phyloP scores from a whole-genome alignment of 2,888 invertebrate species.

The Coenonympha glycerion region DNA sequence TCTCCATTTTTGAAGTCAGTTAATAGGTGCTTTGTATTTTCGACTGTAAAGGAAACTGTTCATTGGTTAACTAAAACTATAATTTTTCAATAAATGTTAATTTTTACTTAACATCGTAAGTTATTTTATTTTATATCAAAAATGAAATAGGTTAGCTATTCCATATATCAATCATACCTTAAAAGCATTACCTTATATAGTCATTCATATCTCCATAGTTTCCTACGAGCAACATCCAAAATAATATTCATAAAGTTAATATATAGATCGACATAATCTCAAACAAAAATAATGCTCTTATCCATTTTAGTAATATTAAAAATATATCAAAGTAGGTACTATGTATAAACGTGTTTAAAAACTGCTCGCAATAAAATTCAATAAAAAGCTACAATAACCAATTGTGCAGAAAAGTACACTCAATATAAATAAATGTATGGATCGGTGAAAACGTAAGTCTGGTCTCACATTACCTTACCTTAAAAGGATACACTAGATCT shows the following conservation, averaged over 20 bases:
- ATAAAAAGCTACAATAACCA: constrained; percentile 15
- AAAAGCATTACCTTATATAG: background rate
- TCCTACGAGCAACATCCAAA: background rate
- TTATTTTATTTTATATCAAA: background rate
- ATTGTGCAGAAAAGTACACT: constrained; percentile 21
- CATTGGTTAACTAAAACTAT: too few species aligned
- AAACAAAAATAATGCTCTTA: background rate
- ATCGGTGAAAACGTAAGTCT: constrained; percentile 24
- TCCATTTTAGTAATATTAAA: background rate
- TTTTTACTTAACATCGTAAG: too few species aligned
- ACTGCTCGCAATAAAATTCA: background rate
- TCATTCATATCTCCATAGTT: background rate
- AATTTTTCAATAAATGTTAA: too few species aligned
- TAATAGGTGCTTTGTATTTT: too few species aligned
- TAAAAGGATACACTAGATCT: constrained; percentile 24
- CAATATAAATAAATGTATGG: constrained; percentile 26
- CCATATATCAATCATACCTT: background rate
- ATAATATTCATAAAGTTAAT: background rate
- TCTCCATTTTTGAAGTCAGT: too few species aligned
- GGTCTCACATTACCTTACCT: constrained; percentile 25
- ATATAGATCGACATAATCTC: background rate
- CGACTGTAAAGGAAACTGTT: too few species aligned
- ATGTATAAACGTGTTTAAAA: background rate
- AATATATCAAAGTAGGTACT: background rate
- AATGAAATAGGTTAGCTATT: background rate